These are phyloP conservation scores for Corythaeola cristata DNA, from an alignment of 2,113 vertebrate genomes.

Conservation along the genomic window DNA sequence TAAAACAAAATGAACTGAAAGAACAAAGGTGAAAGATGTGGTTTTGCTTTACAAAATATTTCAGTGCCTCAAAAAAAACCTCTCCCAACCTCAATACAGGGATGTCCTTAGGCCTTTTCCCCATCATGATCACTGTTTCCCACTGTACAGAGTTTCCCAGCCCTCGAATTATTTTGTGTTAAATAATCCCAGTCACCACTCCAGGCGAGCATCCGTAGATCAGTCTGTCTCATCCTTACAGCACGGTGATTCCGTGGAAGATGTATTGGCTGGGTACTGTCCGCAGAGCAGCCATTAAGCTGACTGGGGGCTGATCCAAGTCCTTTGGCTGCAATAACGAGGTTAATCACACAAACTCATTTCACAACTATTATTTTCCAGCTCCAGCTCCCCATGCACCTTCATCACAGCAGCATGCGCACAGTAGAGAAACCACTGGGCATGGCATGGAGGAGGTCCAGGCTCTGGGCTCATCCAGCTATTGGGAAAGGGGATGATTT, in stretches of 20 bases:
- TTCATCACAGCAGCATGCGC: not conserved
- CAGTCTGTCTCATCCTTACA: not conserved
- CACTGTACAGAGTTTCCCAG: not conserved
- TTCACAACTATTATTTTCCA: not conserved
- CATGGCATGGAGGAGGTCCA: not conserved
- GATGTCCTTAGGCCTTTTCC: not conserved
- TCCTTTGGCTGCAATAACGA: conserved; percentile 6
- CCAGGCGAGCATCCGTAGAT: not conserved
- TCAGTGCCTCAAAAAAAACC: not conserved
- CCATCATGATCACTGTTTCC: rapidly evolving
- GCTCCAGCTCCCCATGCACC: not conserved
- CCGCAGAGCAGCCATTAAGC: not conserved
- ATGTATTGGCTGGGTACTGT: not conserved
- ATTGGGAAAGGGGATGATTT: not conserved
- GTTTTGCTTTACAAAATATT: not conserved
- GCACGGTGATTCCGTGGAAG: conserved; percentile 4
- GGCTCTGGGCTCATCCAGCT: not conserved
- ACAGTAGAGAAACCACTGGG: not conserved
- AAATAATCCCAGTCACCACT: not conserved
- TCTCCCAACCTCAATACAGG: not conserved
- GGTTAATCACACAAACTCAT: conserved; percentile 21
- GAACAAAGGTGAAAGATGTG: not conserved
- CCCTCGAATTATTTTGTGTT: not conserved
- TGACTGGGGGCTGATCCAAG: not conserved
- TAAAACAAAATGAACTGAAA: not conserved